Evolutionary conservation across 2,113 vertebrate genomes (phyloP), one percentile per base, ranked within the genome.

Genomic region (Polypterus bichir): DNA sequence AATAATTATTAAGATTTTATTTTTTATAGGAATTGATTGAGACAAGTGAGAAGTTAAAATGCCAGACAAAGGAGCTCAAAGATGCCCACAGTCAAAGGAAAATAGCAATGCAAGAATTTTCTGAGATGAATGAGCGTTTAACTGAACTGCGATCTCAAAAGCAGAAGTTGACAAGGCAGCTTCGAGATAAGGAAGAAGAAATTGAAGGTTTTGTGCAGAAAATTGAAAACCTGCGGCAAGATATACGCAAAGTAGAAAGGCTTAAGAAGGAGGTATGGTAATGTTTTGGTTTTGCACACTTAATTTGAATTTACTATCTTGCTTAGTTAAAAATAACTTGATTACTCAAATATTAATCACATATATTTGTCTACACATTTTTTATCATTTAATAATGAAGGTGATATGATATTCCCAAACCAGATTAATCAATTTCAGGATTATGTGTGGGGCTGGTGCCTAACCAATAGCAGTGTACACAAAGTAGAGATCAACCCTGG

Each of bases 151-250:
- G 91, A 85, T 92, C 89, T 48, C 78, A 92, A 78, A 98, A 97
- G 77, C 95, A 99, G 84, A 93, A 94, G 69, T 86, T 99, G 69
- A 75, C 81, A 71, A 91, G 95, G 61, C 95, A 97, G 76, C 80
- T 98, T 74, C 90, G 92, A 53, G 94, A 99, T 88, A 97, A 97
- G 74, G 96, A 97, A 77, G 96, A 99, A 77, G 96, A 97, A 81
- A 89, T 91, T 76, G 95, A 97, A 83, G 87, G 83, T 68, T 84
- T 92, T 71, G 81, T 78, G 66, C 94, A 98, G 78, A 98, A 93
- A 77, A 75, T 92, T 68, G 96, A 99, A 81, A 86, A 80, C 69
- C 86, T 97, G 64, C 89, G 88, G 70, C 88, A 96, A 76, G 94
- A 99, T 73, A 87, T 97, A 73, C 95, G 96, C 78, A 97, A 88